Evolutionary conservation across 2,888 invertebrate genomes (phyloP).

Genomic region (Elaeidobius kamerunicus): DNA sequence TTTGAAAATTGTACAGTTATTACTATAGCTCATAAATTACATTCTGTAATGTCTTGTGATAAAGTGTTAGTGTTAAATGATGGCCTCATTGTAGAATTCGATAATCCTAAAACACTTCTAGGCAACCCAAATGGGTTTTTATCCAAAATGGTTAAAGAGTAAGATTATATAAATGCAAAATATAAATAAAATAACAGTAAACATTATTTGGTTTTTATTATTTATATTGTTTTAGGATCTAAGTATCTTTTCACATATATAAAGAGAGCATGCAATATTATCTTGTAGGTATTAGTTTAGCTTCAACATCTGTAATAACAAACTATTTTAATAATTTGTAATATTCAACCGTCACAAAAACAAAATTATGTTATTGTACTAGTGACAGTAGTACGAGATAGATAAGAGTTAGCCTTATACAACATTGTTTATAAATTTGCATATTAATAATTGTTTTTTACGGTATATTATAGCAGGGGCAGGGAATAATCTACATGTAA

Average conservation of each 20-base stretch:
- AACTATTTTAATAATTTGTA: no score
- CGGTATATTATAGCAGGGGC: no score
- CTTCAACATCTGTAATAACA: not conserved
- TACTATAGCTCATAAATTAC: conserved; percentile 57
- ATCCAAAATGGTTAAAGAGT: conserved; percentile 60
- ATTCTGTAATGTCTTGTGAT: conserved; percentile 83
- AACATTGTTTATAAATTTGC: no score
- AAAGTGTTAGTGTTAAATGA: conserved; percentile 77
- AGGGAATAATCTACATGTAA: no score
- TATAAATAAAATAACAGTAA: no score
- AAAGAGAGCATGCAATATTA: not conserved
- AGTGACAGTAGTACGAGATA: no score
- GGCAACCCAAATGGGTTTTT: conserved; percentile 43
- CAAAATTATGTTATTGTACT: no score
- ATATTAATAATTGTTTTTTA: no score
- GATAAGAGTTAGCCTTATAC: no score
- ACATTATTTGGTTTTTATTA: no score
- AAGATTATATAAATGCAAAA: conserved; percentile 52
- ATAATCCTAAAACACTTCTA: conserved; percentile 66
- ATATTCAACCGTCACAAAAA: no score
- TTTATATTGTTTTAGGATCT: no score
- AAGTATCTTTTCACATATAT: not conserved
- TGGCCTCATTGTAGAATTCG: conserved; percentile 71
- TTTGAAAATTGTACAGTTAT: conserved; percentile 75
- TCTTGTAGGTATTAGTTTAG: not conserved